These are phyloP conservation scores for Parasteatoda lunata DNA, from an alignment of 2,888 invertebrate species.

Conservation along the genomic window DNA sequence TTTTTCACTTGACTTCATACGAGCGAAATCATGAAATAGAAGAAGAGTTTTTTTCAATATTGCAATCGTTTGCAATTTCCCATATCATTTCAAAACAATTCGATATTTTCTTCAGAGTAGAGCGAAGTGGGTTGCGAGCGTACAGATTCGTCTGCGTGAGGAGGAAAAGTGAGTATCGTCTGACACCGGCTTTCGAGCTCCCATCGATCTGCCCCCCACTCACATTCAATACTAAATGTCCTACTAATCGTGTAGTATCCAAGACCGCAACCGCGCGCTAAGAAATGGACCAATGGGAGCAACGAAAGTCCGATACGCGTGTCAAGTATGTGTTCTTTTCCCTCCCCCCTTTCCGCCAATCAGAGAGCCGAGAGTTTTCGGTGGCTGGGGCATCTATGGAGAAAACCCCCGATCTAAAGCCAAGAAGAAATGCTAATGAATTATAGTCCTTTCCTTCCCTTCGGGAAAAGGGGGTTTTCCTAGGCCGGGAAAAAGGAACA, in stretches of 20 bases:
- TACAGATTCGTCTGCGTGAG: background rate
- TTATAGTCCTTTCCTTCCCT: conserved; percentile 61
- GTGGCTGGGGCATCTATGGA: conserved; percentile 11
- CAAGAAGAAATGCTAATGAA: conserved; percentile 66
- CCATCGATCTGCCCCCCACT: conserved; percentile 42
- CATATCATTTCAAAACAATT: too few species aligned
- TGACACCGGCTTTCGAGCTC: conserved; percentile 20
- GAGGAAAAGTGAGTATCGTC: background rate
- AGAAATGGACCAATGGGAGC: conserved; percentile 60
- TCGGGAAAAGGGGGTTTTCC: conserved; percentile 61
- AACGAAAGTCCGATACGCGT: conserved; percentile 59
- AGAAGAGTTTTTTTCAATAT: too few species aligned
- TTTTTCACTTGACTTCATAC: too few species aligned
- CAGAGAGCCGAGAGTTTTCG: conserved; percentile 54
- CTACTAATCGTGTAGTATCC: conserved; percentile 42
- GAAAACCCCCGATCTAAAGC: conserved; percentile 20
- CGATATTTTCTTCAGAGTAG: too few species aligned
- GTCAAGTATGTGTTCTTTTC: conserved; percentile 60
- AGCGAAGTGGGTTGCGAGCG: too few species aligned
- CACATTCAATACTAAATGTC: conserved; percentile 48
- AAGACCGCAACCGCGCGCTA: conserved; percentile 48
- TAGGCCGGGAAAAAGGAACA: conserved; percentile 58
- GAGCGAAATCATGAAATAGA: too few species aligned
- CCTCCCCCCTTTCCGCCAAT: conserved; percentile 60
- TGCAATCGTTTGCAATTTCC: too few species aligned